These are phyloP conservation scores for Aphaenogaster rudis DNA, from an alignment of 1,140 invertebrate species.

Conservation along the genomic window DNA sequence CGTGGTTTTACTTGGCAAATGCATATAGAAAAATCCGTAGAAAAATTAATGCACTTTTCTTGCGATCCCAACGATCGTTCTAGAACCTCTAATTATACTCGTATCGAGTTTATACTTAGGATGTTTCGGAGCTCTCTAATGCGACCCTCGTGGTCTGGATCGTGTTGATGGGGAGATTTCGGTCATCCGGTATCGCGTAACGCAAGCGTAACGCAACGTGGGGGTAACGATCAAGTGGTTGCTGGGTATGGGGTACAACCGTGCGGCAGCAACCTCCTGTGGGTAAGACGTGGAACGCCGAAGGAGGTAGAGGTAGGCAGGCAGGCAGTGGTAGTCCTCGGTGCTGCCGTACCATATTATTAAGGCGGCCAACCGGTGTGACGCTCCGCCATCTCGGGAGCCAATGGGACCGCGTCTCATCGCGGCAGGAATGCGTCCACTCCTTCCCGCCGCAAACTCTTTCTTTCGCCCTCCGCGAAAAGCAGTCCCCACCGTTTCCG, in stretches of 20 bases:
- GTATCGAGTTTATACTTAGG: not conserved
- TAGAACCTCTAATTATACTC: not conserved
- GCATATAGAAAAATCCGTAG: not conserved
- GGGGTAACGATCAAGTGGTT: slow-evolving; percentile 71
- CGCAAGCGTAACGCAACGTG: slow-evolving; percentile 49
- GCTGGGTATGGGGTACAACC: slow-evolving; percentile 68
- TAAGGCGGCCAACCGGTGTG: slow-evolving; percentile 85
- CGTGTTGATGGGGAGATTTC: slow-evolving; percentile 49
- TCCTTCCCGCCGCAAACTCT: slow-evolving; percentile 63
- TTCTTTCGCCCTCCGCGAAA: slow-evolving; percentile 74
- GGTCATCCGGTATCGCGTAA: slow-evolving; percentile 37
- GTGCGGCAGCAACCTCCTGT: slow-evolving; percentile 74
- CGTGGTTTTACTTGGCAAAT: not conserved
- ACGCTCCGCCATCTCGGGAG: slow-evolving; percentile 80
- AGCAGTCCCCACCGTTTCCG: slow-evolving; percentile 80
- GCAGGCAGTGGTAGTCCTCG: slow-evolving; percentile 76
- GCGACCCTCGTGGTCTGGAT: not conserved
- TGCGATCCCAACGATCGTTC: too few relatives aligned
- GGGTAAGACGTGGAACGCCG: slow-evolving; percentile 73
- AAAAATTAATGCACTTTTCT: not conserved
- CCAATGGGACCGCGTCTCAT: slow-evolving; percentile 83
- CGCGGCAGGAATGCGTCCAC: slow-evolving; percentile 81
- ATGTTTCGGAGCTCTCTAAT: not conserved
- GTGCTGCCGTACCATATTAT: slow-evolving; percentile 82
- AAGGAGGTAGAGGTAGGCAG: slow-evolving; percentile 63